These are phyloP conservation scores for Craseonycteris thonglongyai DNA, from an alignment of 2,113 vertebrate genomes.

Conservation along the genomic window DNA sequence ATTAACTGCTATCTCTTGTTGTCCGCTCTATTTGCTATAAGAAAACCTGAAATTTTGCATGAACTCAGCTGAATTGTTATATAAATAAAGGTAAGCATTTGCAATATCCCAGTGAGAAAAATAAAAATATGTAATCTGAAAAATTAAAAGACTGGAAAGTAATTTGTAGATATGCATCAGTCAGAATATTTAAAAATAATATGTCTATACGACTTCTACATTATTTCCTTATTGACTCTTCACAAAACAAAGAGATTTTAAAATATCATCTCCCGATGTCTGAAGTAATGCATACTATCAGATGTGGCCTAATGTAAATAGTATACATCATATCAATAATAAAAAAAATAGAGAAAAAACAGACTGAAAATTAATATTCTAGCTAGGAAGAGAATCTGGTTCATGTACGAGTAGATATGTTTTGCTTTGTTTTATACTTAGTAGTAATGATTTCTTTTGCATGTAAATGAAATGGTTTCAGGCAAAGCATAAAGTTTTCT, in stretches of 20 bases:
- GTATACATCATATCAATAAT: constrained; percentile 28
- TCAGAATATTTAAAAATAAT: background rate
- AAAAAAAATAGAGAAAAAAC: constrained; percentile 52
- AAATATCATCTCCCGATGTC: background rate
- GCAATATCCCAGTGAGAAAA: background rate
- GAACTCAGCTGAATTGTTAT: background rate
- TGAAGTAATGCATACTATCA: background rate
- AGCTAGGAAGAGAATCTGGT: constrained; percentile 23
- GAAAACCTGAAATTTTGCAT: background rate
- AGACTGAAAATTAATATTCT: constrained; percentile 58
- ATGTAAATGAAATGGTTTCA: constrained; percentile 60
- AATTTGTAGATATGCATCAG: background rate
- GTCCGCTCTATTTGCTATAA: background rate
- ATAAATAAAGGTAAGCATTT: background rate
- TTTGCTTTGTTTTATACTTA: background rate
- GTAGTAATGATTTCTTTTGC: constrained; percentile 28
- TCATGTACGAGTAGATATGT: background rate
- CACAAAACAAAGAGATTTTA: background rate
- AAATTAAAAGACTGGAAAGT: background rate
- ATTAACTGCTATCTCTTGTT: background rate
- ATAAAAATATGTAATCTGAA: background rate
- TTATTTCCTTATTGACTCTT: constrained; percentile 1
- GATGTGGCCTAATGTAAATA: constrained; percentile 16
- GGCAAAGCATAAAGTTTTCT: background rate
- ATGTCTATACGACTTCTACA: background rate